These are phyloP conservation scores for Lerema accius DNA, from an alignment of 1,140 invertebrate genomes.

Conservation along the genomic window DNA sequence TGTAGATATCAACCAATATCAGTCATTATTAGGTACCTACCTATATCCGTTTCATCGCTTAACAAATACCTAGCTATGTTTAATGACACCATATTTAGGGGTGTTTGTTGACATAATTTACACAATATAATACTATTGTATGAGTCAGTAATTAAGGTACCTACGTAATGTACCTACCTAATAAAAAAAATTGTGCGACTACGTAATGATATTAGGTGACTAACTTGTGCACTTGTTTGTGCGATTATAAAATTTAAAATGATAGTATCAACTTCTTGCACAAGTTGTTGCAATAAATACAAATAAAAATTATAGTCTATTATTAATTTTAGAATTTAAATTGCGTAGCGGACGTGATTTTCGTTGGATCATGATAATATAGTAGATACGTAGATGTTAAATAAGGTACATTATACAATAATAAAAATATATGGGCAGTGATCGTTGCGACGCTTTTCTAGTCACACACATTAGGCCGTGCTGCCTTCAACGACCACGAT, in stretches of 20 bases:
- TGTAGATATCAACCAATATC: neutral
- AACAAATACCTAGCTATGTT: neutral
- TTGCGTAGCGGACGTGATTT: slow-evolving; percentile 32
- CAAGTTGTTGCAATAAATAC: slow-evolving; percentile 15
- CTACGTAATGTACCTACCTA: neutral
- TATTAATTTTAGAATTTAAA: slow-evolving; percentile 27
- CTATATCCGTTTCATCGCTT: neutral
- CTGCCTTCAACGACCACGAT: slow-evolving; percentile 54
- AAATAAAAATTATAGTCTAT: slow-evolving; percentile 18
- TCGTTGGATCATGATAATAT: slow-evolving; percentile 26
- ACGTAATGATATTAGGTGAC: slow-evolving; percentile 16
- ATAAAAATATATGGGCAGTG: slow-evolving; percentile 47
- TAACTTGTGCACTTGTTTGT: slow-evolving; percentile 26
- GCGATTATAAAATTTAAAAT: slow-evolving; percentile 6
- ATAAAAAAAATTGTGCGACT: slow-evolving; percentile 16
- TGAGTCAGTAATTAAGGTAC: neutral
- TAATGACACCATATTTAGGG: neutral
- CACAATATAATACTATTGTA: neutral
- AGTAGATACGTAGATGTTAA: slow-evolving; percentile 11
- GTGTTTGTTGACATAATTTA: neutral
- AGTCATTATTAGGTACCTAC: neutral
- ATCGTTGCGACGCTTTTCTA: slow-evolving; percentile 46
- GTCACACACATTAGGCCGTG: slow-evolving; percentile 67
- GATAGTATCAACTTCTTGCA: slow-evolving; percentile 4
- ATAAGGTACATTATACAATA: slow-evolving; percentile 26